Evolutionary conservation across 53 echinoderm and acorn worm species (phyloP), one percentile per base, ranked within the genome.

Genomic region (Echinometra lucunter): DNA sequence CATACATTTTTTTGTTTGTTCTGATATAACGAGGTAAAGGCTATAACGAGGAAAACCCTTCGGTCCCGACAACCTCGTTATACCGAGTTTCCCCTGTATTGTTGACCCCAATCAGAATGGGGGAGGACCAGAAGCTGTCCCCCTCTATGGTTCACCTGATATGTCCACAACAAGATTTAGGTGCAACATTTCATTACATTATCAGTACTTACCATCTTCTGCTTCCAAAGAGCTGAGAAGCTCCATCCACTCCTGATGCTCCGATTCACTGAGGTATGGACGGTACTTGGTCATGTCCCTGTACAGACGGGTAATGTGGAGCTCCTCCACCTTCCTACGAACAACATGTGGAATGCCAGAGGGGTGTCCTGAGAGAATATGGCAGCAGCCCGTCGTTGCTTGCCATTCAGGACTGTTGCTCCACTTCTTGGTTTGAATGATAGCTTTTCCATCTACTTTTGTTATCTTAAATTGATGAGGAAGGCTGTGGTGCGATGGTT

Each of bases 241-340:
- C 7, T 53, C 32, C 56, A 89, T 34, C 89, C 89, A 89, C 27
- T 89, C 89, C 35, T 57, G 89, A 89, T 89, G 57, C 28, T 89
- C 58, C 6, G 55, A 18, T 17, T 53, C 56, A 89, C 19, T 89
- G 9, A 57, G 89, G 58, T 89, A 89, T 3, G 89, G 89, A 17
- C 35, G 21, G 58, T 89, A 89, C 57, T 58, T 89, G 0, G 58
- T 18, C 56, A 89, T 89, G 58, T 89, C 58, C 30, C 57, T 34
- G 21, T 44, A 2, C 4, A 82, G 23, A 3, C 25, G 21, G 25
- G 44, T 23, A 9, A 82, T n/a, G 23, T 44, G 82, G 6, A 44
- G 44, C 6, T 44, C 82, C 23, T 82, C 82, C 44, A 82, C 34
- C 30, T 44, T 82, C 44, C 44, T 42, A 10, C 11, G 7, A 42